Evolutionary conservation across 2,113 vertebrate species (phyloP), one percentile per base, ranked within the genome.

Genomic region (Amphilophus citrinellus): DNA sequence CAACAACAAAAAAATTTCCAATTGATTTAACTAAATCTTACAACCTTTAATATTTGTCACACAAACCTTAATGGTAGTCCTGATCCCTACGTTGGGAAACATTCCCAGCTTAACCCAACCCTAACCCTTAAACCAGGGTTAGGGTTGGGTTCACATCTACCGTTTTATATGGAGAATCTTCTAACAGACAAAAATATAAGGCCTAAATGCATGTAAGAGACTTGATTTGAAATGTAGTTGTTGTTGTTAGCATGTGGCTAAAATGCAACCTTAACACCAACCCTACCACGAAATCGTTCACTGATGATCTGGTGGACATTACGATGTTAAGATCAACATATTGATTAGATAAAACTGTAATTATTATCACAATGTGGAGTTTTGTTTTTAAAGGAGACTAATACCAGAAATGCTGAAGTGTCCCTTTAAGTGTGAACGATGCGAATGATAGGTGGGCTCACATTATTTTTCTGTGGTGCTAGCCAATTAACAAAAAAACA

Each of bases 401-500:
- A 65, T 42, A 53, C 44, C 10, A 76, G 65, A 85, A 76, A 82
- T 86, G 88, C 81, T 65, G 18, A 89, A 59, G 13, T 78, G 65
- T 62, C 63, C 79, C 57, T 79, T 88, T 78, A 76, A 68, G 39
- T 58, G 61, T 44, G 11, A 82, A 63, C 17, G 50, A 58, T 4
- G 50, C n/a, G 20, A 76, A 80, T 1, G 1, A 61, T 13, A 30
- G 79, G 63, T 14, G 10, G 77, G 79, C 78, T 76, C 59, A 59
- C 44, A 18, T 89, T 78, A 39, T 61, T 84, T 88, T 89, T 81
- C 77, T 7, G 81, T 84, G 94, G 93, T 94, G 94, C 93, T 94
- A 94, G 86, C 68, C 18, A 7, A 88, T 62, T 11, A 17, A 61
- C n/a, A 65, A 61, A 61, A 81, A 47, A 65, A 15, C 61, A 37